phyloP scores from a whole-genome alignment of 2,797 vertebrate species.

The Eupleurogrammus muticus region DNA sequence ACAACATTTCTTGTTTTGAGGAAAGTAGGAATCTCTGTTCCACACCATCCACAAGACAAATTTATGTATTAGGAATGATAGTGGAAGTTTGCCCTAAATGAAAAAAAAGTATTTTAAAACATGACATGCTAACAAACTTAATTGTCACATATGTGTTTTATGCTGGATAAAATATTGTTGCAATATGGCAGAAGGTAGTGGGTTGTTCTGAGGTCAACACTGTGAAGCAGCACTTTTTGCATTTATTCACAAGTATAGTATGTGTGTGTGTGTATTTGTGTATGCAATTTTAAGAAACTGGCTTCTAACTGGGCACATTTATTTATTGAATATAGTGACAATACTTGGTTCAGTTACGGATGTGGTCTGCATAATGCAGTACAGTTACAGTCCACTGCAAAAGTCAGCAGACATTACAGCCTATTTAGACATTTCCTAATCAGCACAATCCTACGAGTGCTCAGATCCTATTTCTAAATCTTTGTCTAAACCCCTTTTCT shows the following conservation, averaged over 20 bases:
- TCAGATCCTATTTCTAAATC: slow-evolving; percentile 69
- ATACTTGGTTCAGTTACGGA: slow-evolving; percentile 45
- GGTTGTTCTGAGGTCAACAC: slow-evolving; percentile 6
- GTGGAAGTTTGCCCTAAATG: no score
- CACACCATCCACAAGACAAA: no score
- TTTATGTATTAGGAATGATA: no score
- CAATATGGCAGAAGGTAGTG: background rate
- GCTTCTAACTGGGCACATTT: slow-evolving; percentile 33
- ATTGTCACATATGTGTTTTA: no score
- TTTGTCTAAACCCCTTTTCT: slow-evolving; percentile 63
- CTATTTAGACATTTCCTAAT: slow-evolving; percentile 73
- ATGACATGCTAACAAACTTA: no score
- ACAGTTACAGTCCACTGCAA: slow-evolving; percentile 47
- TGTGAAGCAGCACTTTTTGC: slow-evolving; percentile 7
- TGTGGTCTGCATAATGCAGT: slow-evolving; percentile 50
- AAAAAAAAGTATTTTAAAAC: no score
- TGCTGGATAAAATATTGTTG: no score
- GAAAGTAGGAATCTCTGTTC: no score
- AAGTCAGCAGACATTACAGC: slow-evolving; percentile 57
- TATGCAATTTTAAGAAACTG: slow-evolving; percentile 37
- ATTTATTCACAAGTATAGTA: background rate
- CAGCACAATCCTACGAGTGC: slow-evolving; percentile 58
- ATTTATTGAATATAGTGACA: slow-evolving; percentile 45
- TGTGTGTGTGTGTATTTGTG: slow-evolving; percentile 23
- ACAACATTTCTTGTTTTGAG: no score